phyloP scores from a whole-genome alignment of 2,888 invertebrate species.

The Dynastes hyllus region DNA sequence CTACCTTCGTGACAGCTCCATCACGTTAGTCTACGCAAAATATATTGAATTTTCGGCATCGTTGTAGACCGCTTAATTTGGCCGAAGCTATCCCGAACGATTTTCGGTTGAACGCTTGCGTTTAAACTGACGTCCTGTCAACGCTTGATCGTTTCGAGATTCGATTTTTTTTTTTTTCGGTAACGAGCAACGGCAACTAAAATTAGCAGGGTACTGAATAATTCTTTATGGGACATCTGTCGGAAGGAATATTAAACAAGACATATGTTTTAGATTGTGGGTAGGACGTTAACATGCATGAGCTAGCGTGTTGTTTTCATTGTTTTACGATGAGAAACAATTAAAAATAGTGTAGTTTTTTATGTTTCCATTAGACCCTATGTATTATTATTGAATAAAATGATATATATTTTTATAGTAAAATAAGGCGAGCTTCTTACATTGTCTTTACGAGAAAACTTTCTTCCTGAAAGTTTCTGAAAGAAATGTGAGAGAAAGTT shows the following conservation, averaged over 20 bases:
- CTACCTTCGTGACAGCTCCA: conserved; percentile 15
- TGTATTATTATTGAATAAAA: not conserved
- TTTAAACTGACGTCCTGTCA: not conserved
- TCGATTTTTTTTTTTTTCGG: not conserved
- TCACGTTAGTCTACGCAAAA: conserved; percentile 12
- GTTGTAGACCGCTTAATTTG: conserved; percentile 32
- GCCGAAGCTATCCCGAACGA: not conserved
- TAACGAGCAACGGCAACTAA: not conserved
- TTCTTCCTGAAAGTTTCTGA: too few relatives aligned
- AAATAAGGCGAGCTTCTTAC: not conserved
- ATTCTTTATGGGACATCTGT: not conserved
- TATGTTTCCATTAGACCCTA: not conserved
- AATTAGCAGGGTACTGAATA: not conserved
- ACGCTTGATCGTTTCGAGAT: not conserved
- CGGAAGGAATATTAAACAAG: conserved; percentile 9
- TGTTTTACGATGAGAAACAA: not conserved
- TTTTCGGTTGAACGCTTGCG: not conserved
- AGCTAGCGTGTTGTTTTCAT: conserved; percentile 6
- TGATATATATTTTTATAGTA: not conserved
- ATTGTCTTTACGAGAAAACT: too few relatives aligned
- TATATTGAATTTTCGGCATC: conserved; percentile 32
- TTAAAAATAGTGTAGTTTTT: not conserved
- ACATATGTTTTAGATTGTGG: not conserved
- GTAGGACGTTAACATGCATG: conserved; percentile 16
- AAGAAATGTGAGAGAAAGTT: too few relatives aligned